A percentile compares a stretch with the other conserved stretches of the same genome.
Evolutionary conservation across 37 sponge, comb jelly and placozoan genomes (phyloP).

Genomic region (Bolinopsis microptera): DNA sequence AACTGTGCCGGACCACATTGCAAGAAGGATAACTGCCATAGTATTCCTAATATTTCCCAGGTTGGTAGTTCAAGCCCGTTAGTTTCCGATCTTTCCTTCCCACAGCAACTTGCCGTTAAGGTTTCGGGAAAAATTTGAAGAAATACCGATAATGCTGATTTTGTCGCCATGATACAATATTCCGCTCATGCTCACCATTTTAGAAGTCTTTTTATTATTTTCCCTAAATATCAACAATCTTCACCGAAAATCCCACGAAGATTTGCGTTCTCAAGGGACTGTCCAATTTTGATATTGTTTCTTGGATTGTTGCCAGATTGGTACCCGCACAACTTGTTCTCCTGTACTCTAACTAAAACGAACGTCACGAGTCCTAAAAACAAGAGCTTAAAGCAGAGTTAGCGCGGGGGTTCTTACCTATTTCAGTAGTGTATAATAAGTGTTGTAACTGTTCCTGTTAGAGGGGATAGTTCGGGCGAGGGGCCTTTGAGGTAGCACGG

Average conservation of each 20-base stretch:
- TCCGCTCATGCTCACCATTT: no score
- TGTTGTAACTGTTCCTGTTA: background rate
- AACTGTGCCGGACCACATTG: constrained; percentile 40
- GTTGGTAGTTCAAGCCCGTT: background rate
- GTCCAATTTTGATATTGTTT: no score
- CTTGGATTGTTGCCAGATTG: no score
- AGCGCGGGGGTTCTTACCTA: background rate
- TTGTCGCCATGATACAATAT: no score
- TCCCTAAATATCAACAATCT: no score
- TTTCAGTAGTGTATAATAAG: background rate
- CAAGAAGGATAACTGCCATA: constrained; percentile 45
- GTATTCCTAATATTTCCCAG: constrained; percentile 25
- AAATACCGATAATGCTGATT: no score
- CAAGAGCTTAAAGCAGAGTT: background rate
- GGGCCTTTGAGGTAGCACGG: background rate
- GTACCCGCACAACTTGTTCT: background rate
- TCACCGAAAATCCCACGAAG: no score
- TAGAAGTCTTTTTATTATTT: no score
- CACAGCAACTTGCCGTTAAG: no score
- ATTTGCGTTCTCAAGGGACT: no score
- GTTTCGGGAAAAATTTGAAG: no score
- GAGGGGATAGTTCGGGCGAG: background rate
- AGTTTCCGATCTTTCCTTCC: no score
- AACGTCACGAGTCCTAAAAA: background rate
- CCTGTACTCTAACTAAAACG: background rate